phyloP scores from a whole-genome alignment of 2,888 invertebrate species.

The Zelleria hepariella region DNA sequence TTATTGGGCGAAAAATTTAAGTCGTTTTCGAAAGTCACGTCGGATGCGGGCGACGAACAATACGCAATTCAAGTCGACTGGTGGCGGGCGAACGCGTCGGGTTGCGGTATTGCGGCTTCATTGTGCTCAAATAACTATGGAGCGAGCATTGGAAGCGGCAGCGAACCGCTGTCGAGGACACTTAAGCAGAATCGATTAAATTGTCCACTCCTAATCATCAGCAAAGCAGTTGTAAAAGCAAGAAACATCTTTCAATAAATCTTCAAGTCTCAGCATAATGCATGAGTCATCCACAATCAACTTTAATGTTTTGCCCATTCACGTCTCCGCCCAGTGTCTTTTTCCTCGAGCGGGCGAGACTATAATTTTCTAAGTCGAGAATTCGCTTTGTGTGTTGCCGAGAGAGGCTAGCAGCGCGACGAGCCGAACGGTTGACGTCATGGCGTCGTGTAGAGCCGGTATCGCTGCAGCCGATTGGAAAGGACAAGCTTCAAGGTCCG shows the following conservation, averaged over 20 bases:
- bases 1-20: constrained; percentile 55
- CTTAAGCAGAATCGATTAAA: constrained; percentile 22
- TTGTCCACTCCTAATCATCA: background rate
- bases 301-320: background rate
- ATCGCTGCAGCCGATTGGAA: constrained; percentile 26
- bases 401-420: constrained; percentile 65
- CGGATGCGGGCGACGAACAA: constrained; percentile 65
- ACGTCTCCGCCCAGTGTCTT: background rate
- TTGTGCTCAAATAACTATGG: constrained; percentile 68
- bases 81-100: constrained; percentile 52
- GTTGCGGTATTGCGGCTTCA: constrained; percentile 71
- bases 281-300: constrained; percentile 1
- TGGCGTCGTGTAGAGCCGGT: constrained; percentile 54
- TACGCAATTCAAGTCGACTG: constrained; percentile 64
- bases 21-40: constrained; percentile 62
- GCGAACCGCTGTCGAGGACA: background rate
- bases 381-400: constrained; percentile 57
- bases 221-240: background rate
- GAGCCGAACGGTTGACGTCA: constrained; percentile 70
- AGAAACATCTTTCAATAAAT: background rate
- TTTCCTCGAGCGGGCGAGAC: constrained; percentile 38
- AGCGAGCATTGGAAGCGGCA: constrained; percentile 51
- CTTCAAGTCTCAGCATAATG: background rate
- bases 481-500: constrained; percentile 13
- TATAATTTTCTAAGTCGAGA: constrained; percentile 55